A percentile compares a stretch with the other conserved stretches of the same genome.
Evolutionary conservation across 2,888 invertebrate species (phyloP).

Genomic region (Polydrusus cervinus): DNA sequence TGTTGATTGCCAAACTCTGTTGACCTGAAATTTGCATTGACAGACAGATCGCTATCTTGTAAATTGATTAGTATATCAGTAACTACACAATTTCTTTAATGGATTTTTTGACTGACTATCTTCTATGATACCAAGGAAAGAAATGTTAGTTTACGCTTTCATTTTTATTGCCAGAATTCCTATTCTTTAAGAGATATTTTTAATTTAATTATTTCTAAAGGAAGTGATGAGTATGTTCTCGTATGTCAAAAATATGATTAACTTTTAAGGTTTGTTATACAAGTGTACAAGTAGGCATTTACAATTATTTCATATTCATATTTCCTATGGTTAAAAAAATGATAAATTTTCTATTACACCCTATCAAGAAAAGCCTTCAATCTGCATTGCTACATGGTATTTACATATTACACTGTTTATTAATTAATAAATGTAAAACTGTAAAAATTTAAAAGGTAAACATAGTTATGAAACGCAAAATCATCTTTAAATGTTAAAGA

Average conservation of each 20-base stretch:
- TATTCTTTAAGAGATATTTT: neutral
- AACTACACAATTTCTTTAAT: slow-evolving; percentile 25
- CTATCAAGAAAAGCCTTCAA: too few relatives aligned
- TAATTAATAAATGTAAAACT: slow-evolving; percentile 11
- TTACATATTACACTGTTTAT: neutral
- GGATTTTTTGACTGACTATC: slow-evolving; percentile 5
- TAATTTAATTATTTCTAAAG: too few relatives aligned
- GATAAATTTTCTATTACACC: too few relatives aligned
- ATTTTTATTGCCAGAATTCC: neutral
- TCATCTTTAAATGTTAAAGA: slow-evolving; percentile 51
- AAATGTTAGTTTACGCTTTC: neutral
- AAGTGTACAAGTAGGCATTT: too few relatives aligned
- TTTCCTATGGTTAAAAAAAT: too few relatives aligned
- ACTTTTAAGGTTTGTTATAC: too few relatives aligned
- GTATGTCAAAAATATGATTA: too few relatives aligned
- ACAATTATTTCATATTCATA: too few relatives aligned
- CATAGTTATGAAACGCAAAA: slow-evolving; percentile 39
- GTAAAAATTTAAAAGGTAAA: slow-evolving; percentile 36
- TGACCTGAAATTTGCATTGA: slow-evolving; percentile 36
- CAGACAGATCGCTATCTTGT: slow-evolving; percentile 34
- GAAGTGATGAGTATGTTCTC: too few relatives aligned
- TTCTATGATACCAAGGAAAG: slow-evolving; percentile 16
- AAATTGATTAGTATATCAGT: slow-evolving; percentile 33
- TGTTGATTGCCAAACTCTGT: slow-evolving; percentile 39
- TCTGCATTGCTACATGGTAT: neutral